Percentiles rank a stretch among this genome's conserved stretches.
Conservation (phyloP, 1,140 invertebrate species). For the Augochlora pura region DNA sequence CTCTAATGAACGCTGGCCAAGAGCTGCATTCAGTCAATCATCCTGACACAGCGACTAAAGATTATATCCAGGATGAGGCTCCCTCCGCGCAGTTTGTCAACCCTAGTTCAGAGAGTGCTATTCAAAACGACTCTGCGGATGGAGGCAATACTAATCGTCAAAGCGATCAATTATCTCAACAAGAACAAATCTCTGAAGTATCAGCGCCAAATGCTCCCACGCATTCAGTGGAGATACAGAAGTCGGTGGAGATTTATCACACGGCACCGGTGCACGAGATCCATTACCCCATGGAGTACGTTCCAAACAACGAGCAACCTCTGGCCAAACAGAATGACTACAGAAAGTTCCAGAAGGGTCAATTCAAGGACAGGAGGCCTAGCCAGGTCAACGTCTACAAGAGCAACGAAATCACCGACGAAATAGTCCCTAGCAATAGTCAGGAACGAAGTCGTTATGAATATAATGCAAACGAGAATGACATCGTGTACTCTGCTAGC, state of each 20-base stretch:
- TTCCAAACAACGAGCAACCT: constrained; percentile 54
- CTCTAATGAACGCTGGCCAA: constrained; percentile 71
- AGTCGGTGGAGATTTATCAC: constrained; percentile 74
- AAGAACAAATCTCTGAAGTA: constrained; percentile 31
- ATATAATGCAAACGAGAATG: constrained; percentile 41
- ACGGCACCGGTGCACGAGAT: constrained; percentile 72
- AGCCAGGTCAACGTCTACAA: constrained; percentile 26
- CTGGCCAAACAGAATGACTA: constrained; percentile 38
- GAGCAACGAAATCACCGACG: constrained; percentile 45
- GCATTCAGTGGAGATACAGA: constrained; percentile 72
- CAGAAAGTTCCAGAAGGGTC: constrained; percentile 10
- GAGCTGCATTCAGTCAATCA: constrained; percentile 55
- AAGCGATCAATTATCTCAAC: background rate
- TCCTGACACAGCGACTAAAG: background rate
- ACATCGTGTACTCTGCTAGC: background rate
- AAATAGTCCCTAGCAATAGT: background rate
- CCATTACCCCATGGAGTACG: constrained; percentile 70
- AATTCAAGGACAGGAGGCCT: constrained; percentile 21
- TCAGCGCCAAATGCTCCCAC: constrained; percentile 28
- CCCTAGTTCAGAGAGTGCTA: background rate
- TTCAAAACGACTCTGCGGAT: constrained; percentile 7
- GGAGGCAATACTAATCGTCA: background rate
- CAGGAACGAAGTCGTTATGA: constrained; percentile 35
- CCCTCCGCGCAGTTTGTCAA: background rate
- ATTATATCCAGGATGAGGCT: constrained; percentile 17